phyloP scores from a whole-genome alignment of 23 tunicate genomes.

The Halocynthia aurantium region DNA sequence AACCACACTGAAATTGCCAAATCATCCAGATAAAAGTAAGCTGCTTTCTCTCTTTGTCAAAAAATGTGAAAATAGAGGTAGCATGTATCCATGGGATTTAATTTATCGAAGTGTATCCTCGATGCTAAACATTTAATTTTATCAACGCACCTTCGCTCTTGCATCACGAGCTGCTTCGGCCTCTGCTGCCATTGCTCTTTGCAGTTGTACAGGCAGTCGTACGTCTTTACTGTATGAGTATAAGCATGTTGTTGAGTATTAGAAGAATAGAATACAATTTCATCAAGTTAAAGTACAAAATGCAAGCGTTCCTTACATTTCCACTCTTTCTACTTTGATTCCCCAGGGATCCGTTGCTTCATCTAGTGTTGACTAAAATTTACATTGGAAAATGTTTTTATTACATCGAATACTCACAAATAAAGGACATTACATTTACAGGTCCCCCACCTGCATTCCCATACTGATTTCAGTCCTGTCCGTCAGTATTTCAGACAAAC shows the following conservation, averaged over 20 bases:
- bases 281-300: too few relatives aligned
- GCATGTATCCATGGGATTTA: too few relatives aligned
- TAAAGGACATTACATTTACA: background rate
- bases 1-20: too few relatives aligned
- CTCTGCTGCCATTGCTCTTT: conserved; percentile 94
- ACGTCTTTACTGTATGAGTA: conserved; percentile 62
- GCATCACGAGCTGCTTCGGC: conserved; percentile 97
- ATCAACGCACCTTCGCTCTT: conserved; percentile 56
- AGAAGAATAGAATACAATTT: too few relatives aligned
- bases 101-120: background rate
- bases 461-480: conserved; percentile 78
- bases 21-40: too few relatives aligned
- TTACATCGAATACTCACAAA: background rate
- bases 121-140: background rate
- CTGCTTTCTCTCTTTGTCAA: too few relatives aligned
- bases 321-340: conserved; percentile 88
- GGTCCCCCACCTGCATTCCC: conserved; percentile 62
- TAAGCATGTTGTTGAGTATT: too few relatives aligned
- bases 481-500: conserved; percentile 70
- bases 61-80: too few relatives aligned
- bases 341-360: conserved; percentile 97
- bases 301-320: conserved; percentile 45
- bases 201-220: conserved; percentile 70
- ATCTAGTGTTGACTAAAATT: conserved; percentile 57
- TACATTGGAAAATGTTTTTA: too few relatives aligned